Percentiles rank a stretch among this genome's conserved stretches.
These are phyloP conservation scores for Trichoplax adhaerens DNA, from an alignment of 37 sponge, comb jelly and placozoan genomes.

Conservation along the genomic window DNA sequence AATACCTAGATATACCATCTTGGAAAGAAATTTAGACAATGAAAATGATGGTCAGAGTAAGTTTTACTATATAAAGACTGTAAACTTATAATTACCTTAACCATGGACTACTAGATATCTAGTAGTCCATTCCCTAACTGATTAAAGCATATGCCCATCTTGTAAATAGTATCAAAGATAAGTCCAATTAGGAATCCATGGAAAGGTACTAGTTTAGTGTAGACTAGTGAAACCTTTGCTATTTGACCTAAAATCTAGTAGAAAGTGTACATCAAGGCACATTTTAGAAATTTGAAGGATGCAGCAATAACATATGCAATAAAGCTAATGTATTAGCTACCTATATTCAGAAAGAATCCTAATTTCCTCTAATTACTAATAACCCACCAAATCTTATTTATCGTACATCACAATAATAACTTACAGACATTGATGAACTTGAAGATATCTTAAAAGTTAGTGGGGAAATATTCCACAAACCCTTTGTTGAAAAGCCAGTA, in stretches of 20 bases:
- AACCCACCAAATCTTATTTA: not conserved
- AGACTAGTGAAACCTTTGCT: too few species aligned
- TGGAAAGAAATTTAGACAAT: not conserved
- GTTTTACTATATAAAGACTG: too few species aligned
- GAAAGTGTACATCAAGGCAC: too few species aligned
- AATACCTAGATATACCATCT: conserved; percentile 33
- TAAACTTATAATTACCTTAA: too few species aligned
- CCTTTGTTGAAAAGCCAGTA: conserved; percentile 92
- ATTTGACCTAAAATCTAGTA: too few species aligned
- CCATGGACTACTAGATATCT: too few species aligned
- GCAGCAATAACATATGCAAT: too few species aligned
- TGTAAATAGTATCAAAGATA: conserved; percentile 2
- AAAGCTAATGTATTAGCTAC: too few species aligned
- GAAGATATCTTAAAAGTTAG: conserved; percentile 59
- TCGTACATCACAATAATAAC: not conserved
- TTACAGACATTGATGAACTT: conserved; percentile 28
- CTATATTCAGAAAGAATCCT: too few species aligned
- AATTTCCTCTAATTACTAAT: not conserved
- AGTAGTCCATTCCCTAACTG: not conserved
- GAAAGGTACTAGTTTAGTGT: too few species aligned
- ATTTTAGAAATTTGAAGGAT: too few species aligned
- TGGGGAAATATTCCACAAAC: conserved; percentile 63
- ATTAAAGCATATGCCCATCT: conserved; percentile 10
- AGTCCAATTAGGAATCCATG: too few species aligned
- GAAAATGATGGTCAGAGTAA: not conserved